Evolutionary conservation across 2,888 invertebrate species (phyloP).

Genomic region (Autographa gamma): DNA sequence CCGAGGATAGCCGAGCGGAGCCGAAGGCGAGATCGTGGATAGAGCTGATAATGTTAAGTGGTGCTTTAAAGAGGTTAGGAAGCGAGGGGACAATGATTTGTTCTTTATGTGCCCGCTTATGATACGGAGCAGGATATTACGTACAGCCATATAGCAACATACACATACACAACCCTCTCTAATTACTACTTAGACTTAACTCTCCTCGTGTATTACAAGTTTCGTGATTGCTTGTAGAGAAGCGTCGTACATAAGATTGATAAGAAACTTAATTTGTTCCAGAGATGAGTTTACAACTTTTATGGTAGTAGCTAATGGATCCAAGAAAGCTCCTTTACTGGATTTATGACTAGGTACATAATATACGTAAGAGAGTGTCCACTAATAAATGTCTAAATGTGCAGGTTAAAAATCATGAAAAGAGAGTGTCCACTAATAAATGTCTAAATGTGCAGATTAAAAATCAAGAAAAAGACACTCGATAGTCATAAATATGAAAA

Average conservation of each 20-base stretch:
- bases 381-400: too few species aligned
- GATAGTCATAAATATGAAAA: not conserved
- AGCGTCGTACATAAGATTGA: not conserved
- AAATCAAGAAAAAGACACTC: not conserved
- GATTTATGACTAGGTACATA: not conserved
- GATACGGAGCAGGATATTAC: not conserved
- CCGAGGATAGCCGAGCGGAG: constrained; percentile 34
- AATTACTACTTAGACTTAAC: constrained; percentile 4
- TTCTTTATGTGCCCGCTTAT: constrained; percentile 2
- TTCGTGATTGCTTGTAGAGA: not conserved
- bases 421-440: too few species aligned
- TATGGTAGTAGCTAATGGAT: too few species aligned
- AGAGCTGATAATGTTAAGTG: constrained; percentile 40
- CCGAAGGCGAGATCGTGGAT: constrained; percentile 37
- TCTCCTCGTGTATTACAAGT: constrained; percentile 4
- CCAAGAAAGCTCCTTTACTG: not conserved
- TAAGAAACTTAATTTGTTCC: not conserved
- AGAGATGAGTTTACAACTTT: not conserved
- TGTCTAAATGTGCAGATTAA: not conserved
- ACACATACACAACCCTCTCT: not conserved
- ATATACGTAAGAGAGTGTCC: too few species aligned
- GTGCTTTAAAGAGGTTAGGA: constrained; percentile 21
- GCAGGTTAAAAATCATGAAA: not conserved
- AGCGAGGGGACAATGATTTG: constrained; percentile 5
- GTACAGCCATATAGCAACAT: not conserved